phyloP scores from a whole-genome alignment of 2,113 vertebrate species.

The Cathartes aura region DNA sequence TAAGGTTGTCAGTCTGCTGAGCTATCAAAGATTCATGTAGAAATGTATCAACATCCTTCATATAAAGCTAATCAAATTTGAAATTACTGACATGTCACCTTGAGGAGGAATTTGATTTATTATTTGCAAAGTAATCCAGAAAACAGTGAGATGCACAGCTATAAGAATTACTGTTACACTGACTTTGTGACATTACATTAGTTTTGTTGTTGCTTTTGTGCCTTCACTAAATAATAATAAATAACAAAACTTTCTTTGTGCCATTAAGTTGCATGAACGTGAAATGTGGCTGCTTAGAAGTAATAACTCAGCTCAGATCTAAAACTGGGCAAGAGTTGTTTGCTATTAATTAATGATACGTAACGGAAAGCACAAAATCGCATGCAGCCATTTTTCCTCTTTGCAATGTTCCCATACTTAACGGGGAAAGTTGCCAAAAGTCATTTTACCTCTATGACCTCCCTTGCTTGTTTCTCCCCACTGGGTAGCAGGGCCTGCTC shows the following conservation, averaged over 20 bases:
- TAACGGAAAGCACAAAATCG: background rate
- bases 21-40: conserved; percentile 53
- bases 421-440: background rate
- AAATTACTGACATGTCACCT: conserved; percentile 63
- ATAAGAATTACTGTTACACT: background rate
- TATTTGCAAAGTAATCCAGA: conserved; percentile 51
- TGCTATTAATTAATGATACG: background rate
- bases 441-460: background rate
- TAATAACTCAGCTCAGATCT: background rate
- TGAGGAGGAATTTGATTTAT: conserved; percentile 48
- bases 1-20: conserved; percentile 61
- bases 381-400: background rate
- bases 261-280: accelerated
- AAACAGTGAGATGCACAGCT: background rate
- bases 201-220: background rate
- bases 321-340: accelerated
- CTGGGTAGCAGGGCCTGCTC: background rate
- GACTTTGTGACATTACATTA: background rate
- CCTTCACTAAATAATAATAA: background rate
- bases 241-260: background rate
- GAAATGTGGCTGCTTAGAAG: background rate
- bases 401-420: accelerated
- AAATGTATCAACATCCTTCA: conserved; percentile 60
- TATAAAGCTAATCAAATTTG: conserved; percentile 74
- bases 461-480: background rate